phyloP scores from a whole-genome alignment of 2,113 vertebrate genomes.

The Oriolus oriolus region DNA sequence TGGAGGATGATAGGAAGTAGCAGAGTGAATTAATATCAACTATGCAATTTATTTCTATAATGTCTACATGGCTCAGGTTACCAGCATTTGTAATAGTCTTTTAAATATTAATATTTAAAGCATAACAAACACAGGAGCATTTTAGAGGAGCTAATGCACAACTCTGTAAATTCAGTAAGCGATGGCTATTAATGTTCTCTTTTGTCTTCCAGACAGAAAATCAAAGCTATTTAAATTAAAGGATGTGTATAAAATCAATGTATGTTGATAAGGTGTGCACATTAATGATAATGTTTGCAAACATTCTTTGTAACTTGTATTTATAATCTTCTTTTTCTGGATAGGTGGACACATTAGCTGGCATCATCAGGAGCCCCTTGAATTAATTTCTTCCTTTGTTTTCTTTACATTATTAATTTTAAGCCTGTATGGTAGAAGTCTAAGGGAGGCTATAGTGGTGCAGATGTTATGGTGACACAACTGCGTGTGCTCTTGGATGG shows the following conservation, averaged over 20 bases:
- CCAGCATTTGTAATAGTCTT: slow-evolving; percentile 20
- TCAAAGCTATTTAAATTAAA: slow-evolving; percentile 76
- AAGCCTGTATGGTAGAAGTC: not conserved
- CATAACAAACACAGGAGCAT: slow-evolving; percentile 49
- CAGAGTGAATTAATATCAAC: slow-evolving; percentile 41
- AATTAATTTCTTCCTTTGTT: not conserved
- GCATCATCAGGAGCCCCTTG: not conserved
- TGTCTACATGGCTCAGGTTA: not conserved
- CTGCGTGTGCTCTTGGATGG: accelerated
- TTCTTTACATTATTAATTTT: not conserved
- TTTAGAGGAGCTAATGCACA: slow-evolving; percentile 59
- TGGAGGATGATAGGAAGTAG: slow-evolving; percentile 15
- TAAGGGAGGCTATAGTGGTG: not conserved
- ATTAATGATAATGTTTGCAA: slow-evolving; percentile 61
- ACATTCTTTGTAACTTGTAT: slow-evolving; percentile 30
- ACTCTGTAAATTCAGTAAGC: slow-evolving; percentile 64
- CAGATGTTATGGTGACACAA: not conserved
- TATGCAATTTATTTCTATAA: slow-evolving; percentile 42
- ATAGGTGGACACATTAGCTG: not conserved
- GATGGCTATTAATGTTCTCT: slow-evolving; percentile 67
- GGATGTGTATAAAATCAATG: slow-evolving; percentile 70
- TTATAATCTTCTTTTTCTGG: slow-evolving; percentile 6
- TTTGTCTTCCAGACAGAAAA: slow-evolving; percentile 75
- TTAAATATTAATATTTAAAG: slow-evolving; percentile 38
- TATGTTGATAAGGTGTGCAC: slow-evolving; percentile 62